A percentile compares a stretch with the other conserved stretches of the same genome.
phyloP scores from a whole-genome alignment of 2,113 vertebrate genomes.

The Cololabis saira region DNA sequence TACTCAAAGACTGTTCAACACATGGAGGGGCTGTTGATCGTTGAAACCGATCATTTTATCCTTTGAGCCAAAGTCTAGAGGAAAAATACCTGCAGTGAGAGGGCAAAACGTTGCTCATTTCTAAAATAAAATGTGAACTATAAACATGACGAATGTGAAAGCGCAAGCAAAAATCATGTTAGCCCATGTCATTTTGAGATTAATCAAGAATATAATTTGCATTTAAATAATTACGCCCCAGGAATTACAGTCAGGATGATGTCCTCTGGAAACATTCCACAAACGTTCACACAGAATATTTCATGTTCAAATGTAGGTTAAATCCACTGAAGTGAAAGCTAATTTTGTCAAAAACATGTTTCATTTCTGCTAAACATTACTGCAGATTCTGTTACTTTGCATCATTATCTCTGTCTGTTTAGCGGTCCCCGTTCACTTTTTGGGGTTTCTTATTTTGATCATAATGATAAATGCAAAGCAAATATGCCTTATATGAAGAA shows the following conservation, averaged over 20 bases:
- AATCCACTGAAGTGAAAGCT: conserved; percentile 36
- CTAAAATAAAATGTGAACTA: conserved; percentile 8
- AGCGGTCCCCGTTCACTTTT: not conserved
- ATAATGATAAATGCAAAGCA: not conserved
- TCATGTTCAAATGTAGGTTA: conserved; percentile 42
- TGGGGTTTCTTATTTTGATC: not conserved
- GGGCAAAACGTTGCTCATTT: conserved; percentile 22
- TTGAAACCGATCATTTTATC: too few relatives aligned
- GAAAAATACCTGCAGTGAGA: conserved; percentile 35
- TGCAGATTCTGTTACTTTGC: not conserved
- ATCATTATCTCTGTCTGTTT: not conserved
- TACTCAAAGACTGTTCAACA: too few relatives aligned
- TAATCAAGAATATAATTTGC: conserved; percentile 20
- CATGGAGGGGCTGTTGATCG: too few relatives aligned
- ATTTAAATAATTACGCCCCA: conserved; percentile 28
- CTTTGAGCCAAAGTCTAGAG: not conserved
- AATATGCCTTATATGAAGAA: not conserved
- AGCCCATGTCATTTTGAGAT: not conserved
- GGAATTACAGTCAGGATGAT: conserved; percentile 14
- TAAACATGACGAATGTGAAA: not conserved
- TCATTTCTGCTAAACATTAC: conserved; percentile 4
- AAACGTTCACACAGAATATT: conserved; percentile 22
- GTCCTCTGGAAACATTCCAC: conserved; percentile 12
- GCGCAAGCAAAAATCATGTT: not conserved
- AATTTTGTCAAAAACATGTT: conserved; percentile 5